A percentile compares a stretch with the other conserved stretches of the same genome.
phyloP scores from a whole-genome alignment of 2,113 vertebrate genomes.

The Salvelinus alpinus region DNA sequence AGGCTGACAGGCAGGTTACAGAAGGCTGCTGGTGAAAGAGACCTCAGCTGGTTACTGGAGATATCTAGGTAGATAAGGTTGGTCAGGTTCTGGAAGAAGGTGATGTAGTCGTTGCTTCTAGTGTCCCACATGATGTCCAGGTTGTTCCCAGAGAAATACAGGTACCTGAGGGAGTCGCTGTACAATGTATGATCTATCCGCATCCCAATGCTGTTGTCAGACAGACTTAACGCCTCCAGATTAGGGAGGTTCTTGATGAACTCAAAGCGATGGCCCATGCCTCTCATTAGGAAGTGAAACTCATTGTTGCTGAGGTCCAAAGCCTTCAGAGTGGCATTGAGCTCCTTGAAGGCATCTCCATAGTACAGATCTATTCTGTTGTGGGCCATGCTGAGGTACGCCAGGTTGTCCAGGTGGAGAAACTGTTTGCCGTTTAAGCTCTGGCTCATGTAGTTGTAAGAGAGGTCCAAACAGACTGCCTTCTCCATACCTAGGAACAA shows the following conservation, averaged over 20 bases:
- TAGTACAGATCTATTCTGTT: conserved; percentile 80
- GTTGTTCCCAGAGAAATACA: conserved; percentile 72
- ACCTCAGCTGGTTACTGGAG: conserved; percentile 69
- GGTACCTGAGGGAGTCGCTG: conserved; percentile 69
- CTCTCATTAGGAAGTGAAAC: conserved; percentile 77
- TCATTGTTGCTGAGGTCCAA: conserved; percentile 77
- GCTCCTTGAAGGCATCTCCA: conserved; percentile 62
- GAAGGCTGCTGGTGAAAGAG: conserved; percentile 54
- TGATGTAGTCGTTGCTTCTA: conserved; percentile 61
- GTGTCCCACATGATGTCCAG: conserved; percentile 74
- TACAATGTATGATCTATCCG: conserved; percentile 64
- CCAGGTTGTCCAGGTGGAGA: conserved; percentile 52
- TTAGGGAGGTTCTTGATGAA: conserved; percentile 66
- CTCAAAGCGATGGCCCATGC: conserved; percentile 74
- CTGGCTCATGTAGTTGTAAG: conserved; percentile 79
- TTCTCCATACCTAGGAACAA: conserved; percentile 74
- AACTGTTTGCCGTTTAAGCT: conserved; percentile 62
- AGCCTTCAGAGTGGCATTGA: conserved; percentile 67
- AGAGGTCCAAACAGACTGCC: conserved; percentile 75
- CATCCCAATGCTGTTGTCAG: conserved; percentile 74
- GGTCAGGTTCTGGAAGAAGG: conserved; percentile 74
- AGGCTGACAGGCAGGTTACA: conserved; percentile 66
- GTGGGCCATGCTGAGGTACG: conserved; percentile 72
- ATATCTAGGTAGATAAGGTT: conserved; percentile 74
- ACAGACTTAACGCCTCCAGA: conserved; percentile 71